These are phyloP conservation scores for Neomonachus schauinslandi DNA, from an alignment of 2,113 vertebrate genomes.

Conservation along the genomic window DNA sequence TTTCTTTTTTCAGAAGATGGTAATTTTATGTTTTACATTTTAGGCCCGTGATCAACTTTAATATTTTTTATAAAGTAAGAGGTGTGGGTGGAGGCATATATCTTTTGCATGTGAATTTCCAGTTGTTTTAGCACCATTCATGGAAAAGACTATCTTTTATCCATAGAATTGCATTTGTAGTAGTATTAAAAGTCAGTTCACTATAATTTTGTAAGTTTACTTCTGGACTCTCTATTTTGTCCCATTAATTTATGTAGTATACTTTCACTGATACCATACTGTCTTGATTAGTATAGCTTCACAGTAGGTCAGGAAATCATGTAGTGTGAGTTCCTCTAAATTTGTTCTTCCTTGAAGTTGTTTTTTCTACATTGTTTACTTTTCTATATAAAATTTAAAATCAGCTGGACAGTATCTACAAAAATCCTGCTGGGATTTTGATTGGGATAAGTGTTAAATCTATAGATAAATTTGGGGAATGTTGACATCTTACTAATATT, in stretches of 20 bases:
- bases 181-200: background rate
- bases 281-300: background rate
- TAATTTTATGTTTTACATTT: conserved; percentile 7
- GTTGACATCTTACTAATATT: background rate
- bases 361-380: background rate
- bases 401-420: background rate
- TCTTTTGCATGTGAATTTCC: background rate
- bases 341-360: background rate
- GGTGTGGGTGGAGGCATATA: background rate
- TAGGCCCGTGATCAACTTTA: background rate
- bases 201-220: background rate
- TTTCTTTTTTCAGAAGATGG: background rate
- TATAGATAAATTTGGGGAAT: background rate
- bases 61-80: background rate
- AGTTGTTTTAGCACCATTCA: background rate
- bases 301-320: background rate
- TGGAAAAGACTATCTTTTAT: conserved; percentile 3
- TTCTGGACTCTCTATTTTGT: background rate
- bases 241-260: background rate
- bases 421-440: background rate
- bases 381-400: conserved; percentile 4
- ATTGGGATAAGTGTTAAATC: background rate
- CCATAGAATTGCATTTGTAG: background rate
- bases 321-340: background rate
- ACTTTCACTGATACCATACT: background rate